These are phyloP conservation scores for Lophius piscatorius DNA, from an alignment of 2,113 vertebrate genomes.

Conservation along the genomic window DNA sequence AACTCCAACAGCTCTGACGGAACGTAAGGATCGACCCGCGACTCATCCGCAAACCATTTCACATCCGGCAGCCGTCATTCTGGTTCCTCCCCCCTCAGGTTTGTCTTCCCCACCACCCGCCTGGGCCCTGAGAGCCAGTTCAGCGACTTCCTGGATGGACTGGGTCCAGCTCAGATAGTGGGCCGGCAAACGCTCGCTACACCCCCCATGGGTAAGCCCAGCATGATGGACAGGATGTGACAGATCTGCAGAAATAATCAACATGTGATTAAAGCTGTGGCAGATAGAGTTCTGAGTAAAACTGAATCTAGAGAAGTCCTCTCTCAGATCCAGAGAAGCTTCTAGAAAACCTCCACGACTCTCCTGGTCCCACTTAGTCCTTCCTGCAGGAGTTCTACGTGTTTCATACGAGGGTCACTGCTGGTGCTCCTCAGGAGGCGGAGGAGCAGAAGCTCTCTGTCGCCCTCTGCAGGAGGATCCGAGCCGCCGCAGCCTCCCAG, in stretches of 20 bases:
- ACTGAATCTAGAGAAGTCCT: no score
- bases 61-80: neutral
- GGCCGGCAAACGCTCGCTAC: slow-evolving; percentile 96
- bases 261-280: neutral
- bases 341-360: slow-evolving; percentile 29
- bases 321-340: slow-evolving; percentile 1
- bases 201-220: slow-evolving; percentile 91
- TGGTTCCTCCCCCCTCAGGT: slow-evolving; percentile 76
- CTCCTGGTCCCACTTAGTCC: slow-evolving; percentile 40
- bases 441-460: slow-evolving; percentile 25
- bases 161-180: slow-evolving; percentile 96
- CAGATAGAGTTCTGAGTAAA: no score
- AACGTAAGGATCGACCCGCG: slow-evolving; percentile 83
- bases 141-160: slow-evolving; percentile 96
- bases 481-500: slow-evolving; percentile 20
- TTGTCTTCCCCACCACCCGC: slow-evolving; percentile 94
- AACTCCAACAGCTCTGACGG: slow-evolving; percentile 99
- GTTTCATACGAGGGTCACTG: slow-evolving; percentile 58
- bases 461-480: slow-evolving; percentile 66
- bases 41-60: neutral
- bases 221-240: no score
- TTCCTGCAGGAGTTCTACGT: slow-evolving; percentile 51
- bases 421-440: slow-evolving; percentile 9
- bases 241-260: no score
- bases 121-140: slow-evolving; percentile 96